Evolutionary conservation across 2,888 invertebrate species (phyloP), one percentile per base, ranked within the genome.

Genomic region (Macrosiphum euphorbiae): DNA sequence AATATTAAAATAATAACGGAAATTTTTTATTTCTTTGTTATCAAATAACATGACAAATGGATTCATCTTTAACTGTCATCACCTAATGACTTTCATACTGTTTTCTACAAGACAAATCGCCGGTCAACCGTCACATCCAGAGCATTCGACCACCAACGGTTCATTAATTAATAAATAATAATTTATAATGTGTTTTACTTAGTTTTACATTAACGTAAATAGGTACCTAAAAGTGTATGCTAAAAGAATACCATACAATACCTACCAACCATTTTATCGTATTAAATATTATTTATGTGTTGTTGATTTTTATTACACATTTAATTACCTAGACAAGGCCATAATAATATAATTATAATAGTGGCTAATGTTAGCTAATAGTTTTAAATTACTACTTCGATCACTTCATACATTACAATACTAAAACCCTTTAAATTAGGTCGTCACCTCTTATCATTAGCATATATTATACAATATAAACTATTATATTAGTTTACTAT

Each of bases 301-400:
- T 47, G 47, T 58, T 28, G 28, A 28, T 44, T 89, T 44, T 58
- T 67, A 47, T 90, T 90, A n/a, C 28, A 52, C 50, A 90, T 86
- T 91, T 85, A 91, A 86, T 85, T 47, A 86, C 26, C 44, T 11
- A 35, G n/a, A 86, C 86, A 86, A 86, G 86, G 86, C 86, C 78
- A 50, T 84, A 90, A 78, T 52, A 86, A 86, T 86, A 47, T 44
- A 47, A 86, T 91, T 84, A 86, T 47, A 44, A 86, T 26, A 47
- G 41, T 86, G 20, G 13, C 61, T n/a, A 47, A n/a, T 86, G 44
- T 58, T 61, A 61, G 10, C 5, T 55, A 85, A 91, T 61, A 91
- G 47, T 91, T 86, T 91, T 91, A 91, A 91, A 91, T 91, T 58
- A 85, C 55, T 84, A 28, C 55, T 85, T 85, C 85, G 35, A 91